These are phyloP conservation scores for Platycheirus rosarum DNA, from an alignment of 2,888 invertebrate species.

Conservation along the genomic window DNA sequence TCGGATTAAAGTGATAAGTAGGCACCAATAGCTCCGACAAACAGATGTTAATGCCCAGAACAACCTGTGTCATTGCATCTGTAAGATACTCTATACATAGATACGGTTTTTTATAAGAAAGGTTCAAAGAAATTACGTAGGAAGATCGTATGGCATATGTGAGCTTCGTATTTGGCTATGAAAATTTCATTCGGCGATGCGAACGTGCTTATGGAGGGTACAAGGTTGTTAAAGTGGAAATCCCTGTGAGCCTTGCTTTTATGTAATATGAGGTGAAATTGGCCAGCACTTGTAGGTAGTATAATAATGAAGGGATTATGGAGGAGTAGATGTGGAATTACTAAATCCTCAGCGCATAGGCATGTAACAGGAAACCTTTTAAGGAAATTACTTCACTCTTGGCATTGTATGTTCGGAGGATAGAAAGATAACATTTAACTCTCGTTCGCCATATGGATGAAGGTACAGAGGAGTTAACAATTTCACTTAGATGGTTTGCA, in stretches of 20 bases:
- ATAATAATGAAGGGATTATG: conserved; percentile 68
- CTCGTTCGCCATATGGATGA: not conserved
- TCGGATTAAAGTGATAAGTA: conserved; percentile 49
- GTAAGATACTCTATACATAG: not conserved
- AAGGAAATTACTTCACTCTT: conserved; percentile 69
- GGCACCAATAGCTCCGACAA: conserved; percentile 14
- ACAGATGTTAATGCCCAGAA: conserved; percentile 26
- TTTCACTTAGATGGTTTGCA: conserved; percentile 10
- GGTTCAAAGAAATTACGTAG: conserved; percentile 18
- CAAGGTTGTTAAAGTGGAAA: conserved; percentile 67
- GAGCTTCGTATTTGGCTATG: conserved; percentile 67
- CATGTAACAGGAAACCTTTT: conserved; percentile 66
- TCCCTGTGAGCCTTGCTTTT: conserved; percentile 60
- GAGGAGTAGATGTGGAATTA: conserved; percentile 60
- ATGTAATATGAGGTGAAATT: conserved; percentile 57
- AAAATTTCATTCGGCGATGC: conserved; percentile 65
- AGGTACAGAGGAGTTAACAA: conserved; percentile 16
- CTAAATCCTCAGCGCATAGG: conserved; percentile 60
- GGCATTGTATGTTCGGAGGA: conserved; percentile 31
- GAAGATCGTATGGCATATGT: conserved; percentile 13
- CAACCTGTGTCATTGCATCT: conserved; percentile 35
- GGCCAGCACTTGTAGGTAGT: conserved; percentile 55
- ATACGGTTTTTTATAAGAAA: conserved; percentile 38
- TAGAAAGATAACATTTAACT: conserved; percentile 40
- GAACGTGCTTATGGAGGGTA: conserved; percentile 67